Evolutionary conservation across 2,888 invertebrate genomes (phyloP).

Genomic region (Hydriomena furcata): DNA sequence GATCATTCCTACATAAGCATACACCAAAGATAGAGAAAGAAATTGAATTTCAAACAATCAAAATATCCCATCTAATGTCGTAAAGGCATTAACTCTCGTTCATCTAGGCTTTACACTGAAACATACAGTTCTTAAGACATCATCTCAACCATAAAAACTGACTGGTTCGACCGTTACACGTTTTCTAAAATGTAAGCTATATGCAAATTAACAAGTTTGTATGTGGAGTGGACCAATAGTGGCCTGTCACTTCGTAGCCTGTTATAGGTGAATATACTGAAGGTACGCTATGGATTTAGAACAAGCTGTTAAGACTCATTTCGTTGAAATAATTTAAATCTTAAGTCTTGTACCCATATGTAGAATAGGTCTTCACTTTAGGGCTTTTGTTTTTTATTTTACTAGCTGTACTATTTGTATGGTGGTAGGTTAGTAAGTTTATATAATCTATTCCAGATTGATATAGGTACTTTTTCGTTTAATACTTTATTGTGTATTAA

Average conservation of each 20-base stretch:
- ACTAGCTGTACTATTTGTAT: too few relatives aligned
- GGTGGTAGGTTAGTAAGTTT: too few relatives aligned
- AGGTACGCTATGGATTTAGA: constrained; percentile 34
- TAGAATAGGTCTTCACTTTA: too few relatives aligned
- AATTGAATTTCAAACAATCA: too few relatives aligned
- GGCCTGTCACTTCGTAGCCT: constrained; percentile 32
- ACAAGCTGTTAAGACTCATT: constrained; percentile 21
- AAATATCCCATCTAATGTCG: too few relatives aligned
- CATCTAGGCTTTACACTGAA: background rate
- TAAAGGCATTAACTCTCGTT: too few relatives aligned
- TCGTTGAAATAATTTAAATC: background rate
- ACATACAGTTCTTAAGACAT: constrained; percentile 1
- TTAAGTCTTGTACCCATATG: background rate
- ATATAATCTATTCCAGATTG: too few relatives aligned
- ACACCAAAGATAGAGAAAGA: too few relatives aligned
- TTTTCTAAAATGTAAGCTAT: constrained; percentile 61
- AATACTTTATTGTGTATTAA: too few relatives aligned
- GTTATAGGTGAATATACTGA: constrained; percentile 37
- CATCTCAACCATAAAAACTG: constrained; percentile 36
- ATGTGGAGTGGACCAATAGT: constrained; percentile 54
- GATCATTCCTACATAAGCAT: too few relatives aligned
- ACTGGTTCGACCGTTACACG: constrained; percentile 58
- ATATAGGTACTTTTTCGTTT: too few relatives aligned
- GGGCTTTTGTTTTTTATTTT: too few relatives aligned
- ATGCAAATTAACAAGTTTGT: constrained; percentile 69